A percentile compares a stretch with the other conserved stretches of the same genome.
Evolutionary conservation across 2,113 vertebrate species (phyloP).

Genomic region (Rhagologus leucostigma): DNA sequence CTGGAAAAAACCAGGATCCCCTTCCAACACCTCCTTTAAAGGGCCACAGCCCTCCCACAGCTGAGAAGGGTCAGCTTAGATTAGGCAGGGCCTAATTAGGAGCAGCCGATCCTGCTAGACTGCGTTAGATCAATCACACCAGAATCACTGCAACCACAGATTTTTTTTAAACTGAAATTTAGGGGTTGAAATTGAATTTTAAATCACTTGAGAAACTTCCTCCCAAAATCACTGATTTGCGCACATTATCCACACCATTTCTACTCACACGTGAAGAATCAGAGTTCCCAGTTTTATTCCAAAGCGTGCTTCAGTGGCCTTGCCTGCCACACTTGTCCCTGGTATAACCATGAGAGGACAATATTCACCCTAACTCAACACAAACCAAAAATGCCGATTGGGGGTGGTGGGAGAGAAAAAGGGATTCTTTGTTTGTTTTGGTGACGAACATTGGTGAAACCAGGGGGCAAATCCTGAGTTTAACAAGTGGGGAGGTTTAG

Average conservation of each 20-base stretch:
- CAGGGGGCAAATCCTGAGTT: background rate
- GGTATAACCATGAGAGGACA: rapidly evolving
- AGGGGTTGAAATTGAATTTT: background rate
- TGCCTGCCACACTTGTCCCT: rapidly evolving
- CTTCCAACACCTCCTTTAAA: rapidly evolving
- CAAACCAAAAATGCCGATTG: no score
- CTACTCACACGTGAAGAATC: rapidly evolving
- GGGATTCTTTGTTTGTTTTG: no score
- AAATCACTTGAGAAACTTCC: background rate
- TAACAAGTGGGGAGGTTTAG: background rate
- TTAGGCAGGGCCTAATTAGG: background rate
- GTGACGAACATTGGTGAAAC: background rate
- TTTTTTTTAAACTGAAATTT: background rate
- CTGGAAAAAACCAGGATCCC: rapidly evolving
- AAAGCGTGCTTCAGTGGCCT: background rate
- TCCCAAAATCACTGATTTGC: rapidly evolving
- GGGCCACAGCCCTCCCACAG: background rate
- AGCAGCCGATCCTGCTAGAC: background rate
- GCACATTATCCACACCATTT: rapidly evolving
- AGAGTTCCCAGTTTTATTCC: background rate
- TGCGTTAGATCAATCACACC: background rate
- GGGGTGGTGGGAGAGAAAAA: background rate
- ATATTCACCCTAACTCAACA: no score
- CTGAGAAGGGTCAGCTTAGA: rapidly evolving
- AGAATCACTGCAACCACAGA: rapidly evolving